phyloP scores from a whole-genome alignment of 2,113 vertebrate genomes.

The Isichthys henryi region DNA sequence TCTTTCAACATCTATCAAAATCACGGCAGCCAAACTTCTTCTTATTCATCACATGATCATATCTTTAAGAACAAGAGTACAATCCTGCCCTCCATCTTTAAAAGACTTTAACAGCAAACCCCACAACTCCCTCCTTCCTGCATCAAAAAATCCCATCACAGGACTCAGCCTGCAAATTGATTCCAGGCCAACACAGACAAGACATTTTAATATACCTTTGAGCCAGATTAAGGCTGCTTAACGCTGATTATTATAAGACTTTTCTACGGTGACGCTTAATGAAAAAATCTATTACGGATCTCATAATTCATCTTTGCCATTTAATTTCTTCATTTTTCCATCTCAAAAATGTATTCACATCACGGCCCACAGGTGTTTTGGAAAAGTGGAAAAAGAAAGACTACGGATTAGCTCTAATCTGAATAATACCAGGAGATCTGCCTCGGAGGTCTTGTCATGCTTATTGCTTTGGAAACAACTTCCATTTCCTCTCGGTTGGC shows the following conservation, averaged over 20 bases:
- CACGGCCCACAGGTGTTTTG: conserved; percentile 22
- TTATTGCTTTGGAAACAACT: conserved; percentile 58
- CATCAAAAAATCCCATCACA: conserved; percentile 77
- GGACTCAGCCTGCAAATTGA: conserved; percentile 81
- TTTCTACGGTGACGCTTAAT: conserved; percentile 57
- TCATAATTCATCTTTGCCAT: conserved; percentile 28
- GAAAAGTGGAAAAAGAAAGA: conserved; percentile 34
- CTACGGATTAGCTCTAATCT: conserved; percentile 57
- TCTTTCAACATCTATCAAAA: neutral
- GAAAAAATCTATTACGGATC: conserved; percentile 56
- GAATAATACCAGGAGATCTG: conserved; percentile 63
- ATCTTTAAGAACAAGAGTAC: neutral
- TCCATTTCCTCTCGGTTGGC: conserved; percentile 37
- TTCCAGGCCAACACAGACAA: conserved; percentile 73
- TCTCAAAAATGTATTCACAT: conserved; percentile 7
- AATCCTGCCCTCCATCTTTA: conserved; percentile 1
- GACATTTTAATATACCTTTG: conserved; percentile 79
- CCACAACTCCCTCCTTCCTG: conserved; percentile 20
- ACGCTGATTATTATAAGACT: conserved; percentile 51
- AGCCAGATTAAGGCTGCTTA: conserved; percentile 68
- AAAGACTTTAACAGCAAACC: neutral
- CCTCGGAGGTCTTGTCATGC: conserved; percentile 56
- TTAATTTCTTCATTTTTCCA: conserved; percentile 21
- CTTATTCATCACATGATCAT: neutral
- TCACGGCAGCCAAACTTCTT: neutral